Conservation (phyloP, 2,888 invertebrate species). For the Seira musarum region DNA sequence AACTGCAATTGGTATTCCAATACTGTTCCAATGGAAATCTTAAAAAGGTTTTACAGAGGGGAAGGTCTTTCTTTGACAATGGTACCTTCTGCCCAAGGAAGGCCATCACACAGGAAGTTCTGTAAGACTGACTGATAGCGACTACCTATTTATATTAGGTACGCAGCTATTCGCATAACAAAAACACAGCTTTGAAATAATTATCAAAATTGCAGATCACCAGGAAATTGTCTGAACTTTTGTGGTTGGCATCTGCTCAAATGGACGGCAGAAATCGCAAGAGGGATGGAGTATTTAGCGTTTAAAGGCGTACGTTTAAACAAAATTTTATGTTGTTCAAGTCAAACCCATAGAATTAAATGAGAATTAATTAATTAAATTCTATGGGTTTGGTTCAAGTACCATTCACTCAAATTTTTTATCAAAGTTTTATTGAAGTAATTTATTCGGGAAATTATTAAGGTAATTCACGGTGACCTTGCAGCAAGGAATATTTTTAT, state of each 20-base stretch:
- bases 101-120: conserved; percentile 37
- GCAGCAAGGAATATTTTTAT: conserved; percentile 40
- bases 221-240: conserved; percentile 42
- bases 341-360: no score
- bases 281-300: conserved; percentile 57
- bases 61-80: conserved; percentile 32
- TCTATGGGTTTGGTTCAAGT: no score
- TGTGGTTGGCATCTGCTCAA: conserved; percentile 44
- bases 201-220: no score
- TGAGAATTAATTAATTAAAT: no score
- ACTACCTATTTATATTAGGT: no score
- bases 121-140: no score
- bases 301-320: conserved; percentile 39
- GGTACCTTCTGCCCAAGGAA: conserved; percentile 38
- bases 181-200: no score
- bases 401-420: no score
- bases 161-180: no score
- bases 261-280: conserved; percentile 58
- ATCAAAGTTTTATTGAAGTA: no score
- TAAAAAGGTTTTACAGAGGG: conserved; percentile 45
- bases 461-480: conserved; percentile 43
- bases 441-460: no score
- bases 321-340: no score
- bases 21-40: conserved; percentile 55
- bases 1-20: conserved; percentile 48